Evolutionary conservation across 1,140 invertebrate species (phyloP), one percentile per base, ranked within the genome.

Genomic region (Babylonia areolata): DNA sequence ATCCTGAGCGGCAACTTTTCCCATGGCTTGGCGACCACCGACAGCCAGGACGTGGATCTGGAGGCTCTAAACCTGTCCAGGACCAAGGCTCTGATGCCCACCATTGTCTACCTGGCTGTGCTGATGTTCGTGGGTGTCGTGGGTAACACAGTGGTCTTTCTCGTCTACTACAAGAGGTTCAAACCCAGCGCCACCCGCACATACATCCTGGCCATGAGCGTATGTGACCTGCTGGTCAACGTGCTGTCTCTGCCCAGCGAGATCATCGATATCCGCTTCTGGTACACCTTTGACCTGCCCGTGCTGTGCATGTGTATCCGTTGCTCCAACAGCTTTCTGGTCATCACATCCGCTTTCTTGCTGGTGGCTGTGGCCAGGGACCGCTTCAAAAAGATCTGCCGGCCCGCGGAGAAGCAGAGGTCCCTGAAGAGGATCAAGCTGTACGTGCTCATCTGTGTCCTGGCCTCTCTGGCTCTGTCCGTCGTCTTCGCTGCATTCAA

Each of bases 141-240:
- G 31, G 91, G 91, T 3, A 91, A 91, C 86, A 71, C 86, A 2
- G 81, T 91, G 15, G 90, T 90, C 0, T 87, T 87, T 39, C 87
- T 88, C 46, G 86, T 91, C 23, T 91, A 91, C 69, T 81, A 84
- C 42, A 42, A 73, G 0, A 90, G 88, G 87, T 89, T 90, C 86
- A 87, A 85, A 17, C 77, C 82, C 33, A 89, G 89, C 78, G 88
- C 89, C 17, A 90, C 89, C 0, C 64, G 88, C 2, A 85, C 85
- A 31, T 90, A 90, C 84, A 88, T 91, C 40, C 77, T 89, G 31
- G 87, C 86, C 12, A 81, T 91, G 54, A 90, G 90, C n/a, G 75
- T 84, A 35, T 84, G 89, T 28, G 91, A 91, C 80, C 35, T 91
- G 5, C 42, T 88, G 31, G 86, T 88, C 42, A 89, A 89, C 64